These are phyloP conservation scores for Prietella phreatophila DNA, from an alignment of 2,113 vertebrate genomes.

Conservation along the genomic window DNA sequence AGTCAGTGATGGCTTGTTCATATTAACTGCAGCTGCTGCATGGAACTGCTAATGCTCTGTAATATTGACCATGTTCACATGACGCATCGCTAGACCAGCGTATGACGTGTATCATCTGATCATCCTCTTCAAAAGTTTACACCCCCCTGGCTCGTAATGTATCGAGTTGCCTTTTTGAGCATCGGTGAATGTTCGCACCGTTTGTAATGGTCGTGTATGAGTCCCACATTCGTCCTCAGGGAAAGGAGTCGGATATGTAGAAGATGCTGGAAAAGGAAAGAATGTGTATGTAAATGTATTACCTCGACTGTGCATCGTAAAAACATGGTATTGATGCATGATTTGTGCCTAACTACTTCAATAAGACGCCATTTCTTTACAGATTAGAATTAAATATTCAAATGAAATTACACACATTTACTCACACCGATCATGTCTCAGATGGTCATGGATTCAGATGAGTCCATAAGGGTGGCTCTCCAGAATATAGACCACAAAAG, in stretches of 20 bases:
- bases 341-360: background rate
- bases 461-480: background rate
- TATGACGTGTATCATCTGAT: background rate
- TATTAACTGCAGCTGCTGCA: background rate
- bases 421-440: background rate
- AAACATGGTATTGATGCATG: background rate
- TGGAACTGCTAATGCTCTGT: background rate
- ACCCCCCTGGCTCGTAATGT: too few species aligned
- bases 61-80: background rate
- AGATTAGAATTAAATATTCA: background rate
- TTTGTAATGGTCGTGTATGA: too few species aligned
- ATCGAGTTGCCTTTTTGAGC: too few species aligned
- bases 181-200: too few species aligned
- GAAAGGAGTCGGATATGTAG: too few species aligned
- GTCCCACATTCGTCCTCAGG: too few species aligned
- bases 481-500: background rate
- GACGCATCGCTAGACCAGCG: background rate
- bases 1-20: background rate
- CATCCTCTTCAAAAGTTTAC: too few species aligned
- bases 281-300: too few species aligned
- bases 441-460: too few species aligned
- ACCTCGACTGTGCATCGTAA: background rate
- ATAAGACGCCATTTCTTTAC: background rate
- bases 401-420: background rate
- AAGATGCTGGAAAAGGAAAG: too few species aligned